Evolutionary conservation across 2,888 invertebrate genomes (phyloP).

Genomic region (Nomada flava): DNA sequence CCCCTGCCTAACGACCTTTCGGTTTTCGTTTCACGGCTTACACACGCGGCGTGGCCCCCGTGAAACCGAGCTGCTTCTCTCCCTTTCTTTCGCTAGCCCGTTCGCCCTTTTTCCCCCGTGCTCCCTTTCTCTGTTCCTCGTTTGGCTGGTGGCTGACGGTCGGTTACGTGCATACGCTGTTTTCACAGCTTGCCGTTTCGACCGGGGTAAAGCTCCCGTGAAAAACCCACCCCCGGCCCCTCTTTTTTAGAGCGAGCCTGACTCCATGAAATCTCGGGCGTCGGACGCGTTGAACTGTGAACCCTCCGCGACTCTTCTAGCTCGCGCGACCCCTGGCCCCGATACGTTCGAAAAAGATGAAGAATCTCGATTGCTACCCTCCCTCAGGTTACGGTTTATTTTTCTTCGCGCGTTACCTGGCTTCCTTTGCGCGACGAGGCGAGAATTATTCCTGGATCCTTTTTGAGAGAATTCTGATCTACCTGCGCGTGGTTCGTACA

Average conservation of each 20-base stretch:
- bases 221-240: slow-evolving; percentile 58
- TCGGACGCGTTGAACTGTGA: slow-evolving; percentile 78
- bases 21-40: slow-evolving; percentile 82
- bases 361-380: slow-evolving; percentile 20
- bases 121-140: slow-evolving; percentile 46
- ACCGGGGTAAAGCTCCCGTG: slow-evolving; percentile 63
- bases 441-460: not conserved
- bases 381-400: slow-evolving; percentile 5
- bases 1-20: slow-evolving; percentile 83
- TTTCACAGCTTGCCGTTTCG: slow-evolving; percentile 79
- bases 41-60: slow-evolving; percentile 68
- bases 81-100: slow-evolving; percentile 35
- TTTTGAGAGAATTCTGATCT: not conserved
- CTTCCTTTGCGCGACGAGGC: not conserved
- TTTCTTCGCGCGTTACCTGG: not conserved
- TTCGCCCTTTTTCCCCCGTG: slow-evolving; percentile 20
- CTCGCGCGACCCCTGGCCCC: slow-evolving; percentile 4
- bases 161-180: slow-evolving; percentile 68
- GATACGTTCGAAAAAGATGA: slow-evolving; percentile 33
- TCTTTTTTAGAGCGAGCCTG: slow-evolving; percentile 65
- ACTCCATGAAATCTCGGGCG: slow-evolving; percentile 74
- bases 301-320: slow-evolving; percentile 50
- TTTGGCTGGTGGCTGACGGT: slow-evolving; percentile 56
- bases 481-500: not conserved
- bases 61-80: slow-evolving; percentile 74